Conservation (phyloP, 1,140 invertebrate genomes). For the Drosophila ercepeae region DNA sequence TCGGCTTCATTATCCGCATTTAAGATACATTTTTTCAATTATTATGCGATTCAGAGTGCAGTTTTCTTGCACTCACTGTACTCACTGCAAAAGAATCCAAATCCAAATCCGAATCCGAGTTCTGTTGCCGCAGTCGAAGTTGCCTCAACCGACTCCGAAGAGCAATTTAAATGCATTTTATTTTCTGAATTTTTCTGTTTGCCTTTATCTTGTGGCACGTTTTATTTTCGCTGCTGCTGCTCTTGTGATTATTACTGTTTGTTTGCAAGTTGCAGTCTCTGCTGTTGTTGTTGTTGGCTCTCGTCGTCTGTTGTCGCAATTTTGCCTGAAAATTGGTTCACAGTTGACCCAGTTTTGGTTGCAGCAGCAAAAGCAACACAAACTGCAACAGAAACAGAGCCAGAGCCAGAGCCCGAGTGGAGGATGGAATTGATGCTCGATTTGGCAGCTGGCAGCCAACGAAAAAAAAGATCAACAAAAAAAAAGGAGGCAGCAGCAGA, state of each 20-base stretch:
- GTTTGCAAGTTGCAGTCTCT: too few relatives aligned
- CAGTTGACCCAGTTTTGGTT: slow-evolving; percentile 69
- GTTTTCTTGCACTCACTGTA: slow-evolving; percentile 49
- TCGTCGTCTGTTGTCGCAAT: slow-evolving; percentile 52
- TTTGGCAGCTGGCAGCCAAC: slow-evolving; percentile 27
- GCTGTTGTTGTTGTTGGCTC: slow-evolving; percentile 26
- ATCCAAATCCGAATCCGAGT: slow-evolving; percentile 23
- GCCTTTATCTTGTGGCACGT: slow-evolving; percentile 41
- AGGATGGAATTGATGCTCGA: slow-evolving; percentile 29
- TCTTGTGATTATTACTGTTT: slow-evolving; percentile 42
- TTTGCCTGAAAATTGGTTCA: slow-evolving; percentile 75
- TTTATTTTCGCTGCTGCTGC: slow-evolving; percentile 45
- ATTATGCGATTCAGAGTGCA: slow-evolving; percentile 78
- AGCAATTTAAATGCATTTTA: slow-evolving; percentile 65
- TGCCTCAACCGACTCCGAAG: too few relatives aligned
- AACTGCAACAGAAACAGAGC: neutral
- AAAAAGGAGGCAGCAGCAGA: neutral
- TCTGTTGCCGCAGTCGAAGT: too few relatives aligned
- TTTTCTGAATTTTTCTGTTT: slow-evolving; percentile 28
- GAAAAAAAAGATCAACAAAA: slow-evolving; percentile 3
- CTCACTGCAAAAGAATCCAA: slow-evolving; percentile 47
- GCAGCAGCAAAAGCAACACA: slow-evolving; percentile 25
- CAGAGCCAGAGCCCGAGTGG: slow-evolving; percentile 3
- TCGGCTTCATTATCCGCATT: slow-evolving; percentile 75
- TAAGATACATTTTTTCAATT: slow-evolving; percentile 79